phyloP scores from a whole-genome alignment of 2,797 vertebrate genomes.

The Anolis apletophallus region DNA sequence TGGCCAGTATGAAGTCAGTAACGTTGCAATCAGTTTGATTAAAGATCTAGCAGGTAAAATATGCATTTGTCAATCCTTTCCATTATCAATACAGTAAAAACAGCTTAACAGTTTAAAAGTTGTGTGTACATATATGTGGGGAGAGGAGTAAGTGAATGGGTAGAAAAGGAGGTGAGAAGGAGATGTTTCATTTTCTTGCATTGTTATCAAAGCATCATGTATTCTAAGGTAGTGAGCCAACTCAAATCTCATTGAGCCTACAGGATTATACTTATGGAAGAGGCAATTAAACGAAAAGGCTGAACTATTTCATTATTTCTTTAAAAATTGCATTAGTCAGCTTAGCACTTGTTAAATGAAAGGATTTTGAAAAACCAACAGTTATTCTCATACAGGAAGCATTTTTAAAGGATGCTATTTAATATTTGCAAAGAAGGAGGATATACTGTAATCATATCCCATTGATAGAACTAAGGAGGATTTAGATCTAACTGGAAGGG shows the following conservation, averaged over 20 bases:
- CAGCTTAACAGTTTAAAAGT: constrained; percentile 18
- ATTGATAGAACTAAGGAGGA: constrained; percentile 64
- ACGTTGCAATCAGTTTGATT: neutral
- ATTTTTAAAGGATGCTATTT: constrained; percentile 64
- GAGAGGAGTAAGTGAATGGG: too few relatives aligned
- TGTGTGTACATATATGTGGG: neutral
- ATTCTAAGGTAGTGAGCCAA: constrained; percentile 31
- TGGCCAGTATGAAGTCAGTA: neutral
- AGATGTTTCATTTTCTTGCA: neutral
- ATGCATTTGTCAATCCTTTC: neutral
- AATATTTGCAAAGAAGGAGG: constrained; percentile 53
- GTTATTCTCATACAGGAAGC: constrained; percentile 68
- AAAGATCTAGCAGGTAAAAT: neutral
- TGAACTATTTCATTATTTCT: constrained; percentile 63
- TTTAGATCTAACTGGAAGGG: constrained; percentile 63
- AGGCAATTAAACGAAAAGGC: constrained; percentile 55
- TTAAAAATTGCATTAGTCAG: constrained; percentile 71
- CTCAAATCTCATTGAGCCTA: constrained; percentile 42
- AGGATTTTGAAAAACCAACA: constrained; percentile 60
- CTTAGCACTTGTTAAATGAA: constrained; percentile 70
- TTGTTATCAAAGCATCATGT: neutral
- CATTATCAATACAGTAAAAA: neutral
- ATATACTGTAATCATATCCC: constrained; percentile 64
- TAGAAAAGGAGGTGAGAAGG: neutral
- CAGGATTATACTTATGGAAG: constrained; percentile 54